These are phyloP conservation scores for Florisuga fusca DNA, from an alignment of 2,797 vertebrate genomes.

Conservation along the genomic window DNA sequence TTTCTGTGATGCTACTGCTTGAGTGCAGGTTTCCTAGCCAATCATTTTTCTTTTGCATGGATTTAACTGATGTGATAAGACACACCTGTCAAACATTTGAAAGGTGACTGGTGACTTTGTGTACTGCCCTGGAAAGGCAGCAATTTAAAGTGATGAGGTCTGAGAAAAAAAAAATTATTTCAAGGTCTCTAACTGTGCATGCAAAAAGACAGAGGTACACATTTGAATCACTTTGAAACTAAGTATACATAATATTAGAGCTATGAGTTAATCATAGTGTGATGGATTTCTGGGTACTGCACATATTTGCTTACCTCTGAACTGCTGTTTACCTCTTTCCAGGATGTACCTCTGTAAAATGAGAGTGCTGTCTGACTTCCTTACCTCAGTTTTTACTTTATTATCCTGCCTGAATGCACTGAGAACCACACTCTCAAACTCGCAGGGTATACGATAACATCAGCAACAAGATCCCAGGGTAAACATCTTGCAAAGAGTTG, in stretches of 20 bases:
- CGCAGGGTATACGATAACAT: background rate
- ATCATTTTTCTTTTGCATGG: background rate
- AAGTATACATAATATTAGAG: background rate
- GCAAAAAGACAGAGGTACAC: background rate
- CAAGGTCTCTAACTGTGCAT: background rate
- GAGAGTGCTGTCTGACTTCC: background rate
- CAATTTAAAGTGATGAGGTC: background rate
- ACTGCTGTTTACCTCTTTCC: background rate
- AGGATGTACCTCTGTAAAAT: background rate
- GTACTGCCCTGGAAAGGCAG: background rate
- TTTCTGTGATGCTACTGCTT: background rate
- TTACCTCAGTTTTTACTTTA: background rate
- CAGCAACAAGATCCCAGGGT: background rate
- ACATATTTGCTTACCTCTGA: background rate
- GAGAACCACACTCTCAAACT: background rate
- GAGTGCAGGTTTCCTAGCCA: background rate
- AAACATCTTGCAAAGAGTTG: background rate
- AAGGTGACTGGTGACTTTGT: background rate
- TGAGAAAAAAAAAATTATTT: background rate
- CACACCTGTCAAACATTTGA: conserved; percentile 20
- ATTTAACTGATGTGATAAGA: conserved; percentile 40
- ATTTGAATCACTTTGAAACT: conserved; percentile 14
- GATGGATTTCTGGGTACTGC: background rate
- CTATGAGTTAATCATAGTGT: background rate
- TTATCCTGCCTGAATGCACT: background rate